phyloP scores from a whole-genome alignment of 2,113 vertebrate species.

The Danio rerio region DNA sequence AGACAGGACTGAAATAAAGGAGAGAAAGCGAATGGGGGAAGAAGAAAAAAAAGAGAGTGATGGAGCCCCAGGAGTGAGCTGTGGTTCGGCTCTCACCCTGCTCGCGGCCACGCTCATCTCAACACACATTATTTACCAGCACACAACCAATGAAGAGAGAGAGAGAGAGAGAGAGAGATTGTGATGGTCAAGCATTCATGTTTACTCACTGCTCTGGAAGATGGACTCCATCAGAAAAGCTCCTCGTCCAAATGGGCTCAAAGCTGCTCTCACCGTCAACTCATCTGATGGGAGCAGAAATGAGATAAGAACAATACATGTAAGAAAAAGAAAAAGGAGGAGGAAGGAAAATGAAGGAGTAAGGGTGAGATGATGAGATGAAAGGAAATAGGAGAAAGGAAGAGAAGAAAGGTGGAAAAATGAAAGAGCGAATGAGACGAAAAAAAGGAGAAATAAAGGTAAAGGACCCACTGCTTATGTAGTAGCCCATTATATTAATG shows the following conservation, averaged over 20 bases:
- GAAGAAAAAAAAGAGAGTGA: slow-evolving; percentile 60
- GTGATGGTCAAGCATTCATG: slow-evolving; percentile 76
- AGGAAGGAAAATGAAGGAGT: no score
- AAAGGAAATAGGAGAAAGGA: slow-evolving; percentile 35
- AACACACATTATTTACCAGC: slow-evolving; percentile 79
- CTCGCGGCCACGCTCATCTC: slow-evolving; percentile 74
- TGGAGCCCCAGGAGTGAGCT: slow-evolving; percentile 67
- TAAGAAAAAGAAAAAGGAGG: slow-evolving; percentile 10
- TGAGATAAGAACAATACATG: slow-evolving; percentile 45
- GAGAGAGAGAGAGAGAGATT: slow-evolving; percentile 64
- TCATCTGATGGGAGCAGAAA: slow-evolving; percentile 21
- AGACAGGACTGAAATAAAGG: slow-evolving; percentile 48
- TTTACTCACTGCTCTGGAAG: slow-evolving; percentile 78
- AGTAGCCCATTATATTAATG: no score
- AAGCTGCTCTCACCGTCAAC: slow-evolving; percentile 52
- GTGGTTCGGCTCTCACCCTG: slow-evolving; percentile 72
- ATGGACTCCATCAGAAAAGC: slow-evolving; percentile 75
- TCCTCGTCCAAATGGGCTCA: slow-evolving; percentile 69
- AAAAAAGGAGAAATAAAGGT: neutral
- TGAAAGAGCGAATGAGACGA: neutral
- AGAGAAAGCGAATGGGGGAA: slow-evolving; percentile 63
- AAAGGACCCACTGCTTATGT: neutral
- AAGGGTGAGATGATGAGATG: no score
- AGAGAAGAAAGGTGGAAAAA: neutral
- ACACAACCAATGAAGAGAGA: slow-evolving; percentile 57